Conservation (phyloP, 2,888 invertebrate genomes). For the Neuroscelio doddi region DNA sequence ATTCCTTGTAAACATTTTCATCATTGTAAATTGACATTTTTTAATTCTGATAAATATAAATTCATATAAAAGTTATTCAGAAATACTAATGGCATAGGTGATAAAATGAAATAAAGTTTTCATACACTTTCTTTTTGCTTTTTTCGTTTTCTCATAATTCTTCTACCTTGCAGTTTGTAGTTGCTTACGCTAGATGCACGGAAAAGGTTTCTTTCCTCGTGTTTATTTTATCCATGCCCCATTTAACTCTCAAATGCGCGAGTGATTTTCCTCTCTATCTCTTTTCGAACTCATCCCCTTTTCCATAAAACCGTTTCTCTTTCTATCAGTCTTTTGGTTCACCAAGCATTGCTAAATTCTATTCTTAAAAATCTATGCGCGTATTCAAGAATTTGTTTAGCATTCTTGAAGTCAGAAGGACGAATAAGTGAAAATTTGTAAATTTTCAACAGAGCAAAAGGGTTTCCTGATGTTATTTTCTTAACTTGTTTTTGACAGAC, state of each 20-base stretch:
- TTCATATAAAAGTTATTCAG: not conserved
- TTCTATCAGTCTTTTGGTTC: conserved; percentile 11
- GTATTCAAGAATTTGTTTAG: conserved; percentile 46
- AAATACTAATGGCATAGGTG: not conserved
- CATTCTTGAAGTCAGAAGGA: not conserved
- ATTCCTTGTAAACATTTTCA: no score
- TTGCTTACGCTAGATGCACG: conserved; percentile 10
- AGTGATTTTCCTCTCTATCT: conserved; percentile 43
- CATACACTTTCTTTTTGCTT: conserved; percentile 1
- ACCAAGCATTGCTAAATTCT: conserved; percentile 24
- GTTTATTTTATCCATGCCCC: conserved; percentile 62
- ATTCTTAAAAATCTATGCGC: conserved; percentile 4
- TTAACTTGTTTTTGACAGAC: no score
- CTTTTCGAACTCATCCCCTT: conserved; percentile 2
- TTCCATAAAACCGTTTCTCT: not conserved
- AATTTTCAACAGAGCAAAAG: no score
- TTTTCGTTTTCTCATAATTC: conserved; percentile 9
- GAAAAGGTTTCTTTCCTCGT: conserved; percentile 43
- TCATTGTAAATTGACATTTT: not conserved
- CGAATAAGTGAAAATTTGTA: no score
- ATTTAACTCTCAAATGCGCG: conserved; percentile 62
- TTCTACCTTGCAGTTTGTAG: not conserved
- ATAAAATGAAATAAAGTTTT: conserved; percentile 2
- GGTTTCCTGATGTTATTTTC: no score
- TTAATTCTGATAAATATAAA: not conserved